Evolutionary conservation across 2,113 vertebrate species (phyloP), one percentile per base, ranked within the genome.

Genomic region (Ursus arctos): DNA sequence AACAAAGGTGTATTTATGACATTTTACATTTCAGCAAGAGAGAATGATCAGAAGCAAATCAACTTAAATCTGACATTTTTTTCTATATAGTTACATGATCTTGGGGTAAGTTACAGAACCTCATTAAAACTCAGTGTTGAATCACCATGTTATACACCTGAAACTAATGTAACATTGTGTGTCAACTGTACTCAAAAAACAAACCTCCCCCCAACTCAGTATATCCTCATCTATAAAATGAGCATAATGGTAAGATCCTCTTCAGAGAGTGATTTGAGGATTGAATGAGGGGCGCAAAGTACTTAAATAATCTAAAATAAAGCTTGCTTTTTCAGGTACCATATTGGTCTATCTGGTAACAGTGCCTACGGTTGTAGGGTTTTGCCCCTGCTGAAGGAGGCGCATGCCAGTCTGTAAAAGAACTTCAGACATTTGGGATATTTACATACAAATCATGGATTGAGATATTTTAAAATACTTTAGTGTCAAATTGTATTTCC

Each of bases 391-490:
- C 71, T 95, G 14, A 74, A 79, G 65, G 22, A 69, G 59, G 28
- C 61, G 43, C 47, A 33, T 61, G 43, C 77, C 86, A 63, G 7
- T 89, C 28, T 91, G 71, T 91, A 49, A 87, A 93, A 96, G 71
- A 63, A 91, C 28, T 92, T 91, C 88, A 47, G 43, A 87, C 31
- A 74, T 14, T 85, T 95, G 80, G 53, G 71, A 57, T 81, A 69
- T 92, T 97, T 98, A 61, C 72, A 65, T 88, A 82, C 83, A 94
- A 94, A 95, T 92, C 21, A 0, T 80, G 7, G 13, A 86, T 33
- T 59, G 57, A 94, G 93, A 51, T 96, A 90, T 88, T 93, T 91
- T 86, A 59, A 96, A 95, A 80, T 88, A 79, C 69, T 79, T 88
- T 9, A 88, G 40, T 94, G 40, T 81, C 77, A 90, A 84, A 53